Percentiles rank a stretch among this genome's conserved stretches.
Evolutionary conservation across 2,113 vertebrate genomes (phyloP).

Genomic region (Nipponia nippon): DNA sequence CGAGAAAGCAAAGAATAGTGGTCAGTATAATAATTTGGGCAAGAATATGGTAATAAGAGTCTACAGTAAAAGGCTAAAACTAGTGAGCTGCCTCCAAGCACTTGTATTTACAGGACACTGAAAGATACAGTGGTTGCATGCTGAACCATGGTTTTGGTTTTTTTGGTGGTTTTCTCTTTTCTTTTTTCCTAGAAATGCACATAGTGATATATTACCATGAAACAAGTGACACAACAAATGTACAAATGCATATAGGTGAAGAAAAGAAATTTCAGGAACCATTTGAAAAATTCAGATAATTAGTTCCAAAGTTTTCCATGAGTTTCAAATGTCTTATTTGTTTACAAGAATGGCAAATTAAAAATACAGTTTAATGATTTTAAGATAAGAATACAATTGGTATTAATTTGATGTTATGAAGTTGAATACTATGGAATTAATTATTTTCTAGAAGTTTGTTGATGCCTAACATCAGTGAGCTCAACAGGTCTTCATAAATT

Average conservation of each 20-base stretch:
- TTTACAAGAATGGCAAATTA: neutral
- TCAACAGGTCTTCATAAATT: neutral
- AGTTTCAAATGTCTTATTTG: neutral
- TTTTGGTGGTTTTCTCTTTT: neutral
- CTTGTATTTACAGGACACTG: neutral
- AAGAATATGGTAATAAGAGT: neutral
- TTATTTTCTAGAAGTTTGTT: neutral
- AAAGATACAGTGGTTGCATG: fast-evolving
- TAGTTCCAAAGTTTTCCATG: neutral
- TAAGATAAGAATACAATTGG: neutral
- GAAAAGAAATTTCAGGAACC: neutral
- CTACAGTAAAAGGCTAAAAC: neutral
- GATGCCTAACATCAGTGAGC: neutral
- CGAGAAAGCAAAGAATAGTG: neutral
- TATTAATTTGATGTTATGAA: neutral
- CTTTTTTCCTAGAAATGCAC: neutral
- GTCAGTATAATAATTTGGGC: neutral
- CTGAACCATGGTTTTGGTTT: neutral
- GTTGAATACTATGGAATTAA: neutral
- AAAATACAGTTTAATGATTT: neutral
- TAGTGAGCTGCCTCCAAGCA: neutral
- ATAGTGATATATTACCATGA: neutral
- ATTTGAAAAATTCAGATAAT: neutral
- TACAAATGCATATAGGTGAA: neutral
- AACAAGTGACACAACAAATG: neutral